Conservation (phyloP, 2,888 invertebrate genomes). For the Catotricha subobsoleta region DNA sequence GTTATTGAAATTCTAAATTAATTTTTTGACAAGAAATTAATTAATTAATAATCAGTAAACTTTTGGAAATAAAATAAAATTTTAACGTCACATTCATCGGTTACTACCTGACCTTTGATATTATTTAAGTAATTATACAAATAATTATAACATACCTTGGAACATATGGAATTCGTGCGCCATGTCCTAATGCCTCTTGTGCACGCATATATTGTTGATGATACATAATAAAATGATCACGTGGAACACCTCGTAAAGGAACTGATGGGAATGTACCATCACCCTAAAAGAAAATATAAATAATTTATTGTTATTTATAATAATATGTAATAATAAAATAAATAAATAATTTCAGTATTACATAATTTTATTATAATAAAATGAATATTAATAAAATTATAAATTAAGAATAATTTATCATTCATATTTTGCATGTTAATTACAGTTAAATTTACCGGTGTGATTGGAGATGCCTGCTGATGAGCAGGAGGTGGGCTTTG, state of each 20-base stretch:
- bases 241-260: constrained; percentile 19
- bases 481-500: constrained; percentile 74
- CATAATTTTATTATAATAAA: background rate
- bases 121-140: no score
- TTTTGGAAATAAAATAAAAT: no score
- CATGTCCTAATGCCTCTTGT: constrained; percentile 25
- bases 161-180: constrained; percentile 17
- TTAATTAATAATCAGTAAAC: no score
- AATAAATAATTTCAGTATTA: no score
- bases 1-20: no score
- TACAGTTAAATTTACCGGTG: constrained; percentile 43
- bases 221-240: constrained; percentile 24
- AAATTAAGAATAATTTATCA: background rate
- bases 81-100: no score
- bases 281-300: constrained; percentile 29
- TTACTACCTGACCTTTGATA: no score
- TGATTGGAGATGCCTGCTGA: constrained; percentile 57
- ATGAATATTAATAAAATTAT: background rate
- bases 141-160: constrained; percentile 15
- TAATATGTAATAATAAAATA: no score
- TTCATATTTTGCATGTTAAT: no score
- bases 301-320: no score
- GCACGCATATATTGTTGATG: constrained; percentile 34
- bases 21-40: no score
- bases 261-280: constrained; percentile 31